Evolutionary conservation across 2,888 invertebrate species (phyloP).

Genomic region (Neuroscelio doddi): DNA sequence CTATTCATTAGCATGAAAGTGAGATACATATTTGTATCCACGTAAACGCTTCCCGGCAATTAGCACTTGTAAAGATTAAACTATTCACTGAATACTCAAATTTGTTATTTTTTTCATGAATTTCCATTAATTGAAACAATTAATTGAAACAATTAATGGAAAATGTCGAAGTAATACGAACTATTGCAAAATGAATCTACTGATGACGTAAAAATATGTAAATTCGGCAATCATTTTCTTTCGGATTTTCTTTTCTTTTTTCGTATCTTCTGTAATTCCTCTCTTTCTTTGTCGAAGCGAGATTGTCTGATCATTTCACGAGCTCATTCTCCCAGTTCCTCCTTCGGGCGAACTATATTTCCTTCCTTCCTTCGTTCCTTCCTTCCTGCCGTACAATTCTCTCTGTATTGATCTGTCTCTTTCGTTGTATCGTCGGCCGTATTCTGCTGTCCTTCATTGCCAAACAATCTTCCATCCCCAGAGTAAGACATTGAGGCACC

Average conservation of each 20-base stretch:
- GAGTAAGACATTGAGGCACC: conserved; percentile 72
- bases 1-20: conserved; percentile 30
- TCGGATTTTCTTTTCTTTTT: too few relatives aligned
- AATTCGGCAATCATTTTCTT: not conserved
- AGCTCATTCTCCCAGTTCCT: not conserved
- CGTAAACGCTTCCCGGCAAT: conserved; percentile 24
- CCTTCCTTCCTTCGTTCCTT: conserved; percentile 12
- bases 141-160: too few relatives aligned
- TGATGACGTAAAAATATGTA: too few relatives aligned
- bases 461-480: conserved; percentile 67
- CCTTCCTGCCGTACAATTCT: conserved; percentile 12
- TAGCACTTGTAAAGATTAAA: conserved; percentile 24
- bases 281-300: too few relatives aligned
- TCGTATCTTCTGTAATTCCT: not conserved
- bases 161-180: too few relatives aligned
- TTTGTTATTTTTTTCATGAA: too few relatives aligned
- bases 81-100: too few relatives aligned
- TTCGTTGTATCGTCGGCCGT: conserved; percentile 17
- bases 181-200: too few relatives aligned
- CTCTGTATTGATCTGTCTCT: conserved; percentile 16
- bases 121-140: too few relatives aligned
- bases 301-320: not conserved
- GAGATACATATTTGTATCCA: conserved; percentile 35
- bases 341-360: conserved; percentile 12
- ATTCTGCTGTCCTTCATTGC: conserved; percentile 51